Base-by-base conservation (phyloP, 1,140 invertebrate genomes). In the Cotesia typhae region DNA sequence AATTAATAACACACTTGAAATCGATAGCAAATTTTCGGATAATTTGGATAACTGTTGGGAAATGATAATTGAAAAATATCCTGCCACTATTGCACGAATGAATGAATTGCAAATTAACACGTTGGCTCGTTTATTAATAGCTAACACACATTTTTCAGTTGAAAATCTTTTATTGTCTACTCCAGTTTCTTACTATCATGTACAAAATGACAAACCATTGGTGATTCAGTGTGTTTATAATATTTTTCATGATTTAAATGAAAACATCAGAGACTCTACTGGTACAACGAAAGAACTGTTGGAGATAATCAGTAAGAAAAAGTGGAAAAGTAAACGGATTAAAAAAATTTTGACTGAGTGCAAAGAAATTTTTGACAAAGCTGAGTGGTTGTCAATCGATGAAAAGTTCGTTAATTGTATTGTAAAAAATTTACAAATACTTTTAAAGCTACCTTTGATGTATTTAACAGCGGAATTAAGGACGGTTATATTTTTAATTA, bases 401-500 rank as follows among this genome's bases (percentile, higher is more conserved):
- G 35, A 67, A 47, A 57, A 57, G 61, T 53, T 37, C 14, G 28
- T 52, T n/a, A 4, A n/a, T 14, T 72, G 76, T 71, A 38, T 83
- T 64, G 35, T 72, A 60, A 47, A 74, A 41, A 70, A 77, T 75
- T 79, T 85, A 28, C 37, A 80, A 74, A 73, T 83, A 60, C 67
- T 85, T 9, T 60, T 76, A 35, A n/a, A 73, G 71, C 55, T 85
- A 51, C 81, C 82, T 20, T 64, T 78, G 1, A 74, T 76, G 35
- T 77, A 77, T 71, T 63, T 84, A 2, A 61, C 53, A 17, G 10
- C 66, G 41, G 59, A 83, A 69, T 10, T 80, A 2, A 82, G 75
- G 72, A 73, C 60, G 35, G 53, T 83, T 47, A 74, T 78, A 47
- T 78, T 80, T 55, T 71, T 83, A 12, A 35, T 80, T 5, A 57